A percentile compares a stretch with the other conserved stretches of the same genome.
These are phyloP conservation scores for Idaea straminata DNA, from an alignment of 2,888 invertebrate species.

Conservation along the genomic window DNA sequence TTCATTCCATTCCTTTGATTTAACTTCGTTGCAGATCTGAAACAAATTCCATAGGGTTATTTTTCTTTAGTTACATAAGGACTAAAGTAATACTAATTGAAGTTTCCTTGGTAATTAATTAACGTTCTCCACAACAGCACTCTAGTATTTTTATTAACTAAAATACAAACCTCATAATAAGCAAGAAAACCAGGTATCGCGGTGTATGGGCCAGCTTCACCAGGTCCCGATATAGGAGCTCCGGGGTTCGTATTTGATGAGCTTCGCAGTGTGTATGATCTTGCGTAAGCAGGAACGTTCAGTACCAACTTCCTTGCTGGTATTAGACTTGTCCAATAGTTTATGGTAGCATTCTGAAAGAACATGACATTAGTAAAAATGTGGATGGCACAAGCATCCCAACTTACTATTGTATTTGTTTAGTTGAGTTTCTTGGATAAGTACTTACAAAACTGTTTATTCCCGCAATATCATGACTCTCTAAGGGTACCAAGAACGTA, in stretches of 20 bases:
- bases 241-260: conserved; percentile 75
- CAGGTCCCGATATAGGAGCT: conserved; percentile 82
- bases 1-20: conserved; percentile 79
- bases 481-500: conserved; percentile 87
- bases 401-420: background rate
- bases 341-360: conserved; percentile 82
- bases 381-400: background rate
- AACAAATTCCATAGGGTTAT: conserved; percentile 9
- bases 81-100: too few species aligned
- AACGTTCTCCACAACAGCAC: too few species aligned
- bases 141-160: too few species aligned
- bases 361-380: background rate
- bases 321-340: conserved; percentile 87
- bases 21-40: conserved; percentile 81
- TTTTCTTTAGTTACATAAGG: background rate
- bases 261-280: conserved; percentile 84
- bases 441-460: conserved; percentile 84
- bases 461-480: conserved; percentile 81
- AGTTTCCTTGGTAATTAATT: too few species aligned
- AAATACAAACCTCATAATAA: conserved; percentile 84
- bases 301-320: conserved; percentile 83
- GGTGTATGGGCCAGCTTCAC: conserved; percentile 85
- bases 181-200: conserved; percentile 87
- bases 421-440: background rate
- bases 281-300: conserved; percentile 89